These are phyloP conservation scores for Sisor rabdophorus DNA, from an alignment of 2,113 vertebrate genomes.

Conservation along the genomic window DNA sequence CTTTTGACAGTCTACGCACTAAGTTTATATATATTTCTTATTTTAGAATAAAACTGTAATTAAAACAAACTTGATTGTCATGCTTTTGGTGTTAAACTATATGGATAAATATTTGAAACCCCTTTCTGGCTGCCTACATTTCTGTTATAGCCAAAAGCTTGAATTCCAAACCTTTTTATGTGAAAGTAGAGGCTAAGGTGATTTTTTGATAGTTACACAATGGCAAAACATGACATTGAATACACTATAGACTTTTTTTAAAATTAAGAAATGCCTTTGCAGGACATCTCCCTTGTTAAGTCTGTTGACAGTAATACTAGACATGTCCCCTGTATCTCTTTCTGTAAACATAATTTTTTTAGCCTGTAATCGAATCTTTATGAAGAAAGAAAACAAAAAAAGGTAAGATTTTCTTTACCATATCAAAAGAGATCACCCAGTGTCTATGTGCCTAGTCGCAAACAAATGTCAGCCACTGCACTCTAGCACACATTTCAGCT, in stretches of 20 bases:
- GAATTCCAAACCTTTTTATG: not conserved
- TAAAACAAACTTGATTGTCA: conserved; percentile 14
- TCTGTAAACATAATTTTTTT: conserved; percentile 58
- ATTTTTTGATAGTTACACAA: not conserved
- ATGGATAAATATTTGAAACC: conserved; percentile 5
- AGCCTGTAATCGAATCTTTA: not conserved
- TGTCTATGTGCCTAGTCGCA: conserved; percentile 38
- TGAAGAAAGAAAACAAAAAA: too few relatives aligned
- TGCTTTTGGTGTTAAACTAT: not conserved
- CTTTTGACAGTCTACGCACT: conserved; percentile 25
- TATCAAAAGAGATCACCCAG: conserved; percentile 58
- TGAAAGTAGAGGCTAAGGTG: not conserved
- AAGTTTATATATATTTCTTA: not conserved
- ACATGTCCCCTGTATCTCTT: conserved; percentile 60
- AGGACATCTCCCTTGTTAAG: conserved; percentile 63
- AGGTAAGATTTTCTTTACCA: conserved; percentile 57
- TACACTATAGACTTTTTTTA: too few relatives aligned
- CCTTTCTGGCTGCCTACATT: not conserved
- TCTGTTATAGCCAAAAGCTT: not conserved
- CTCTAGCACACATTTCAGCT: conserved; percentile 53
- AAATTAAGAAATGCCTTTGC: too few relatives aligned
- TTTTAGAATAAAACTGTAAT: conserved; percentile 26
- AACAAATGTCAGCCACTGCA: conserved; percentile 54
- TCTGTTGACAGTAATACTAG: conserved; percentile 66
- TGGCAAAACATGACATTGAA: too few relatives aligned